Evolutionary conservation across 2,797 vertebrate species (phyloP), one percentile per base, ranked within the genome.

Genomic region (Cossypha dichroa): DNA sequence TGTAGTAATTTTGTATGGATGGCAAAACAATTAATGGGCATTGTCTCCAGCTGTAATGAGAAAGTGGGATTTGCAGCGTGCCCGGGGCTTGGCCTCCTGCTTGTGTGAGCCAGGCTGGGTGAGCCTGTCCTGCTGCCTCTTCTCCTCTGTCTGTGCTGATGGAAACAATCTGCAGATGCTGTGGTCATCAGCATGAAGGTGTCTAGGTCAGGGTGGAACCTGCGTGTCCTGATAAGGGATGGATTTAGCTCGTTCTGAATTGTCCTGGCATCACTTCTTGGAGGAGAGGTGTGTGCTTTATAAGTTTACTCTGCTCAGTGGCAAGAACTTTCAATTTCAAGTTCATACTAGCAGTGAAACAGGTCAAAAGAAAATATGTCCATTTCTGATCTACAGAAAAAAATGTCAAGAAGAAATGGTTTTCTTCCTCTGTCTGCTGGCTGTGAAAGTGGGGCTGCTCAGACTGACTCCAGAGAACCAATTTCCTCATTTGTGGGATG

Each of bases 1-100:
- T 96, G 92, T 92, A 56, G 79, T 79, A 38, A 58, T 83, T 77
- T 49, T 91, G 83, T 92, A 80, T 83, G 93, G 88, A 83, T 89
- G 93, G 91, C 62, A 74, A 79, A 84, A 77, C 85, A 94, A 82
- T 93, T 90, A 93, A 80, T 90, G 0, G 11, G 41, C 77, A 58
- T 93, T 93, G 77, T 94, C 81, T 83, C 68, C 77, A 70, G 82
- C 86, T 77, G n/a, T 55, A 36, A 23, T 29, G 77, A 3, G 2
- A 36, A 36, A 45, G 68, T 45, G 70, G 74, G 75, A 16, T 91
- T 74, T 82, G 80, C 80, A 41, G 43, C 15, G 18, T 58, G 72
- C 87, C 34, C 0, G 0, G 0, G 13, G 75, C 62, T 54, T 81
- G 55, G 31, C 48, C 70, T 51, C 22, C 55, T 9, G 21, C 2